Evolutionary conservation across 1,140 invertebrate species (phyloP), one percentile per base, ranked within the genome.

Genomic region (Brachionus angularis): DNA sequence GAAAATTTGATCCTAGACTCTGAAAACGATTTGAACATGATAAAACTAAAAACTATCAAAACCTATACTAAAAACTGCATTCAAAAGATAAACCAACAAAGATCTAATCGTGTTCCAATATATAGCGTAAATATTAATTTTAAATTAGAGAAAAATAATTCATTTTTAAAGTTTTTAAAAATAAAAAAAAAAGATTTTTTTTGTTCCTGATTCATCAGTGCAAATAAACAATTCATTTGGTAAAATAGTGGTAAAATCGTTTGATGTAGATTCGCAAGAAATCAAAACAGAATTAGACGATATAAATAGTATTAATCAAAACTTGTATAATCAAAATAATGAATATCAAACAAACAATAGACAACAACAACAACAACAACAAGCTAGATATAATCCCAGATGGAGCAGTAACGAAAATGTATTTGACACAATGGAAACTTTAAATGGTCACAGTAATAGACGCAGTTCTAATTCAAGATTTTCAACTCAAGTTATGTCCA

Each of bases 1-100:
- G 62, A 67, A 47, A 67, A 67, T 47, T 46, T 67, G 18, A 3
- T 67, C n/a, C 42, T 67, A 5, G 47, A 67, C 14, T 34, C 62
- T n/a, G 62, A 67, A 47, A 50, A 67, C 14, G 62, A 67, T 23
- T 47, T 67, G 18, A 67, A 50, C 36, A 16, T 67, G 16, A 34
- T 67, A 23, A 67, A 67, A 47, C 14, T 67, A 47, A 67, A 67
- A 29, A 67, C 39, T 18, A 46, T 67, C 29, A 67, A 67, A 36
- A 47, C 62, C 4, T 67, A 47, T 67, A 42, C 62, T 21, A 67
- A 67, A 67, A 42, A 12, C n/a, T 33, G 47, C 7, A 21, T 67
- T 16, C 62, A 67, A 50, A 46, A 47, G n/a, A 4, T 67, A 47
- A 67, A 67, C 18, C 62, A 67, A 50, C 62, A 67, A 23, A 29